Evolutionary conservation across 2,113 vertebrate genomes (phyloP).

Genomic region (Gymnorhina tibicen): DNA sequence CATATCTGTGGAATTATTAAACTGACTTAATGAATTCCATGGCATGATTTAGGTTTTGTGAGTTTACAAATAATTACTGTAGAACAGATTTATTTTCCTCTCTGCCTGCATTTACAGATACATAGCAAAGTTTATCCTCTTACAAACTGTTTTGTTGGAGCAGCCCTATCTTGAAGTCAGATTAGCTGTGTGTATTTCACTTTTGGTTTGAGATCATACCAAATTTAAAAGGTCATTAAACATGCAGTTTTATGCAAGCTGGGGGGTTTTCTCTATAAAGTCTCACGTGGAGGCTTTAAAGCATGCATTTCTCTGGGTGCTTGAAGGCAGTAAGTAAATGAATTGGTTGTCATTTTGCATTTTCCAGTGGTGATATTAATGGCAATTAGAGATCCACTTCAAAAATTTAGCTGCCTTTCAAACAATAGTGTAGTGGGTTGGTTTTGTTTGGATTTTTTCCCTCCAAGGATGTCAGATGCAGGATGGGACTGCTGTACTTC

Average conservation of each 20-base stretch:
- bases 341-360: neutral
- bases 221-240: neutral
- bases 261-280: neutral
- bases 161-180: neutral
- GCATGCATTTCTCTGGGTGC: neutral
- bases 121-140: neutral
- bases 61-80: neutral
- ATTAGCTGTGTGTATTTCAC: neutral
- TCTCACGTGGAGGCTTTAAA: accelerated
- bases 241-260: neutral
- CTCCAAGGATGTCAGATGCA: neutral
- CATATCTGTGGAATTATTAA: neutral
- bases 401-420: neutral
- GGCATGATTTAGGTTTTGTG: neutral
- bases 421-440: neutral
- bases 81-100: neutral
- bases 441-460: neutral
- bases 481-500: neutral
- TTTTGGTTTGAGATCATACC: neutral
- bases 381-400: neutral
- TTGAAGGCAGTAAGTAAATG: neutral
- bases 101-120: neutral
- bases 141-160: neutral
- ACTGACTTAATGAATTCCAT: neutral
- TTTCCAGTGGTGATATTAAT: neutral